phyloP scores from a whole-genome alignment of 2,113 vertebrate genomes.

The Guaruba guarouba region DNA sequence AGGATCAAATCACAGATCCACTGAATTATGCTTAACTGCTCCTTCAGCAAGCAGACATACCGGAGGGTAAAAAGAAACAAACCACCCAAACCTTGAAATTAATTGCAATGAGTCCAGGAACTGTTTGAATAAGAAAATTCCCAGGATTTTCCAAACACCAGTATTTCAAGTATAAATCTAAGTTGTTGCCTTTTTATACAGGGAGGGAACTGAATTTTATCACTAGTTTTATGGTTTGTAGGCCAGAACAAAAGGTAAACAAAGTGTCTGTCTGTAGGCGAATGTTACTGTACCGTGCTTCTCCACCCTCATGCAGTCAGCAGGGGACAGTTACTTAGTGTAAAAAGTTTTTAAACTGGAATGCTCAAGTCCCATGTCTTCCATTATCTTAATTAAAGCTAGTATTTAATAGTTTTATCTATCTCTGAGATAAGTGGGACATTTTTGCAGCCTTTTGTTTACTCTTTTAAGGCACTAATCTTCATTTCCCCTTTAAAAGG shows the following conservation, averaged over 20 bases:
- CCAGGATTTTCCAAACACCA: not conserved
- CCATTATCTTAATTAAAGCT: not conserved
- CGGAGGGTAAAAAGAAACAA: not conserved
- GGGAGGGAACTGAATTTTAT: conserved; percentile 7
- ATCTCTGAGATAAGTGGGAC: not conserved
- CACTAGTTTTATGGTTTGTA: not conserved
- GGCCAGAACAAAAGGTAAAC: not conserved
- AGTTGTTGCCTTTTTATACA: not conserved
- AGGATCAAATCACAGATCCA: not conserved
- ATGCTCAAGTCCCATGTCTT: not conserved
- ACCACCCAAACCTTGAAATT: not conserved
- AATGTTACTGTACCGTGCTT: not conserved
- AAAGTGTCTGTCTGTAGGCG: not conserved
- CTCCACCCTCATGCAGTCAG: not conserved
- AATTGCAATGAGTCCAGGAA: not conserved
- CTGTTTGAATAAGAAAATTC: not conserved
- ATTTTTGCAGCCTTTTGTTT: not conserved
- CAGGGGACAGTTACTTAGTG: not conserved
- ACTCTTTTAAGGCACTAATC: conserved; percentile 78
- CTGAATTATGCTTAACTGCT: not conserved
- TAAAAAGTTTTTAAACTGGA: not conserved
- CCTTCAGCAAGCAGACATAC: not conserved
- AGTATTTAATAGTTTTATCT: not conserved
- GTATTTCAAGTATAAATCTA: conserved; percentile 22
- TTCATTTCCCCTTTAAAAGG: conserved; percentile 28